phyloP scores from a whole-genome alignment of 2,888 invertebrate species.

The Xestia sexstrigata region DNA sequence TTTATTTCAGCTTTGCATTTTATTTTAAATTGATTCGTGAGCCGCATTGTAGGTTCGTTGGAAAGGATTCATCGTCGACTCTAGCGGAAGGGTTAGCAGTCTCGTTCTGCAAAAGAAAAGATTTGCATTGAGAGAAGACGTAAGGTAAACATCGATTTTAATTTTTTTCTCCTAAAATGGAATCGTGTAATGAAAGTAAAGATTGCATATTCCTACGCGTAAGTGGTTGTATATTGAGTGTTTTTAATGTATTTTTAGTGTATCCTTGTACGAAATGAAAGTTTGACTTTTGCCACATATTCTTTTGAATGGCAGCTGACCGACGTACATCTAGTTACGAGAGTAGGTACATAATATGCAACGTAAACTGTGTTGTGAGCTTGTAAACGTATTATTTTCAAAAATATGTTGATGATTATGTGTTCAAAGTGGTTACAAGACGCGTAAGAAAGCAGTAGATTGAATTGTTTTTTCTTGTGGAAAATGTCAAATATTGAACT shows the following conservation, averaged over 20 bases:
- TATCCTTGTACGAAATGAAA: conserved; percentile 90
- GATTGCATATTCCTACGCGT: conserved; percentile 72
- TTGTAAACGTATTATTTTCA: conserved; percentile 76
- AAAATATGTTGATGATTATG: conserved; percentile 70
- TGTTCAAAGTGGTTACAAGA: conserved; percentile 75
- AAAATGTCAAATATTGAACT: conserved; percentile 89
- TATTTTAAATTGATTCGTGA: conserved; percentile 90
- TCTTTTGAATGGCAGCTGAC: conserved; percentile 91
- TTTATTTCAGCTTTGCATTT: conserved; percentile 91
- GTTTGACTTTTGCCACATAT: conserved; percentile 91
- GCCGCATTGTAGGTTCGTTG: conserved; percentile 86
- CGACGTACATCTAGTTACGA: conserved; percentile 87
- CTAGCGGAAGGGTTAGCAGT: conserved; percentile 90
- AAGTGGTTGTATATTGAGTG: conserved; percentile 79
- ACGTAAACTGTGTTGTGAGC: conserved; percentile 81
- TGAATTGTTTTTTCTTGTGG: conserved; percentile 85
- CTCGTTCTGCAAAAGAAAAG: conserved; percentile 90
- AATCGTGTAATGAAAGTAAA: conserved; percentile 80
- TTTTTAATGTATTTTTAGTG: conserved; percentile 90
- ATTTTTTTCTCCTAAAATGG: conserved; percentile 85
- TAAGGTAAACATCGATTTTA: conserved; percentile 91
- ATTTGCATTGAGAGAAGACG: conserved; percentile 90
- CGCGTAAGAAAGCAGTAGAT: conserved; percentile 76
- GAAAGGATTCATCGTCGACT: conserved; percentile 88
- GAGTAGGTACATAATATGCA: conserved; percentile 83